Conservation (phyloP, 2,113 vertebrate genomes). For the Lasiurus borealis region DNA sequence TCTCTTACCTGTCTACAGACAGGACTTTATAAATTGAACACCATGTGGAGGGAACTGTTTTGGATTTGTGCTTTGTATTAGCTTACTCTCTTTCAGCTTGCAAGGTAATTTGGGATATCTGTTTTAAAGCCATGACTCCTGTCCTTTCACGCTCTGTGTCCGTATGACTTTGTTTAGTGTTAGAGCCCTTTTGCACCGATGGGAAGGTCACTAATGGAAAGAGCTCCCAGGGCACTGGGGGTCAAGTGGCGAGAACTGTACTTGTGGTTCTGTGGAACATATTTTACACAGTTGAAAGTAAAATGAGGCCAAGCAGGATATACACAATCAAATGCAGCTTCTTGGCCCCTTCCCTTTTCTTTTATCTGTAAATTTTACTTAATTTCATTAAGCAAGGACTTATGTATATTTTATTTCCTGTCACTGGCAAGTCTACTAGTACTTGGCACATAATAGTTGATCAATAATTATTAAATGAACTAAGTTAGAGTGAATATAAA, state of each 20-base stretch:
- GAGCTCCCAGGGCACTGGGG: neutral
- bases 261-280: neutral
- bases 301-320: neutral
- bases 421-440: neutral
- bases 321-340: neutral
- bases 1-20: neutral
- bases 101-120: neutral
- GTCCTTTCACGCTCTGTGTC: neutral
- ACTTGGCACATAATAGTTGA: neutral
- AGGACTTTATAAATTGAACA: neutral
- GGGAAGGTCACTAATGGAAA: conserved; percentile 15
- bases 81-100: conserved; percentile 40
- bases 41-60: neutral
- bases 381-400: neutral
- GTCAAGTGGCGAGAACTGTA: neutral
- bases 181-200: neutral
- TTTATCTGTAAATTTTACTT: conserved; percentile 9
- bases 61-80: conserved; percentile 14
- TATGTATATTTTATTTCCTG: conserved; percentile 9
- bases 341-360: neutral
- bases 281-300: conserved; percentile 2
- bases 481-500: neutral
- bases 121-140: neutral
- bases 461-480: conserved; percentile 33
- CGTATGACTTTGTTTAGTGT: neutral